Conservation (phyloP, 2,113 vertebrate genomes). For the Genyomyrus donnyi region DNA sequence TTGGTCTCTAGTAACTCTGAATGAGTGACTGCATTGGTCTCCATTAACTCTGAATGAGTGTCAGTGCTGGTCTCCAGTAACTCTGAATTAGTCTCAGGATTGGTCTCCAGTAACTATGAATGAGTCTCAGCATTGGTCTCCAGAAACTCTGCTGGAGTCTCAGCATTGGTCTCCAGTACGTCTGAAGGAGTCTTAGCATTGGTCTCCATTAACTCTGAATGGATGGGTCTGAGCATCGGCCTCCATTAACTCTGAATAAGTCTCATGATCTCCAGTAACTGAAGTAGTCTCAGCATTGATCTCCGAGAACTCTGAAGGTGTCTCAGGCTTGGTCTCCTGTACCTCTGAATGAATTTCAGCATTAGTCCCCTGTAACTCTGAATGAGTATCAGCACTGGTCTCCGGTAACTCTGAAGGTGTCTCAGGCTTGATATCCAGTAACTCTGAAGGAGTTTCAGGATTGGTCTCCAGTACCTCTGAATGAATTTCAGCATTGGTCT, state of each 20-base stretch:
- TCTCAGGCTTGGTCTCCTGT: neutral
- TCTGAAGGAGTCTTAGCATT: neutral
- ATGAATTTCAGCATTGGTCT: neutral
- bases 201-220: neutral
- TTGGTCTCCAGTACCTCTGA: neutral
- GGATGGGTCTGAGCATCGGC: too few species aligned
- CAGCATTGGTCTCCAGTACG: neutral
- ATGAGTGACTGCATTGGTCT: neutral
- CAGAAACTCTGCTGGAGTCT: neutral
- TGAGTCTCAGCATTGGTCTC: rapidly evolving
- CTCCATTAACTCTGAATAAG: too few species aligned
- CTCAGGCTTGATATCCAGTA: neutral
- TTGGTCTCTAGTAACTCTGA: neutral
- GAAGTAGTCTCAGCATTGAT: neutral
- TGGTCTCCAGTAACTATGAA: neutral
- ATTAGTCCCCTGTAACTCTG: neutral
- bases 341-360: neutral
- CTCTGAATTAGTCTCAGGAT: neutral
- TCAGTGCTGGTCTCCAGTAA: too few species aligned
- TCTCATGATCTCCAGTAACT: neutral
- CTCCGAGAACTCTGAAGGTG: neutral
- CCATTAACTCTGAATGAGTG: neutral
- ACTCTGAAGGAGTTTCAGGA: neutral
- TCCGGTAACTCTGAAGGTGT: too few species aligned
- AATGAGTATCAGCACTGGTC: neutral